phyloP scores from a whole-genome alignment of 1,140 invertebrate genomes.

The Papilio glaucus region DNA sequence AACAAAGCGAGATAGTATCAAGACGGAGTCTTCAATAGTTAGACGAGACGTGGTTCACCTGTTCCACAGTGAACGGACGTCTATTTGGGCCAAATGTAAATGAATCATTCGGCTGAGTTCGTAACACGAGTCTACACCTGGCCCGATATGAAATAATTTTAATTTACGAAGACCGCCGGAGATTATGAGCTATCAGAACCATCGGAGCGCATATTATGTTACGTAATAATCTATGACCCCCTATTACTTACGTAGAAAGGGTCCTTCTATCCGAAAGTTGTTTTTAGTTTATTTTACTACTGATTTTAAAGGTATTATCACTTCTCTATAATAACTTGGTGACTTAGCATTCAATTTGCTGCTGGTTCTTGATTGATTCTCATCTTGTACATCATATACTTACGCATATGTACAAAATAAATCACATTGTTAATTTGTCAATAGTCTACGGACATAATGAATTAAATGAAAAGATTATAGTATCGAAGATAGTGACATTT shows the following conservation, averaged over 20 bases:
- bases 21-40: slow-evolving; percentile 48
- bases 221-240: slow-evolving; percentile 69
- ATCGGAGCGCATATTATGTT: slow-evolving; percentile 77
- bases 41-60: slow-evolving; percentile 66
- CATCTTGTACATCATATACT: too few species aligned
- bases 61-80: slow-evolving; percentile 50
- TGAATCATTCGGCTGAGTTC: slow-evolving; percentile 52
- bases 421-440: too few species aligned
- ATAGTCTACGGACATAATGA: too few species aligned
- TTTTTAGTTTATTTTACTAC: neutral
- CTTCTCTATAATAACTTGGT: neutral
- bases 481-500: too few species aligned
- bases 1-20: slow-evolving; percentile 53
- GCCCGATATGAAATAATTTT: slow-evolving; percentile 77
- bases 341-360: neutral
- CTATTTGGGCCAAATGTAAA: slow-evolving; percentile 76
- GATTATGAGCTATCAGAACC: slow-evolving; percentile 73
- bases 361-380: too few species aligned
- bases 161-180: slow-evolving; percentile 76
- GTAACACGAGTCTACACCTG: slow-evolving; percentile 78
- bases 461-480: too few species aligned
- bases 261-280: slow-evolving; percentile 18
- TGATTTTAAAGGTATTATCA: neutral
- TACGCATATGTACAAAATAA: too few species aligned
- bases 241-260: slow-evolving; percentile 62